phyloP scores from a whole-genome alignment of 1,140 invertebrate species.

The Papilio xuthus region DNA sequence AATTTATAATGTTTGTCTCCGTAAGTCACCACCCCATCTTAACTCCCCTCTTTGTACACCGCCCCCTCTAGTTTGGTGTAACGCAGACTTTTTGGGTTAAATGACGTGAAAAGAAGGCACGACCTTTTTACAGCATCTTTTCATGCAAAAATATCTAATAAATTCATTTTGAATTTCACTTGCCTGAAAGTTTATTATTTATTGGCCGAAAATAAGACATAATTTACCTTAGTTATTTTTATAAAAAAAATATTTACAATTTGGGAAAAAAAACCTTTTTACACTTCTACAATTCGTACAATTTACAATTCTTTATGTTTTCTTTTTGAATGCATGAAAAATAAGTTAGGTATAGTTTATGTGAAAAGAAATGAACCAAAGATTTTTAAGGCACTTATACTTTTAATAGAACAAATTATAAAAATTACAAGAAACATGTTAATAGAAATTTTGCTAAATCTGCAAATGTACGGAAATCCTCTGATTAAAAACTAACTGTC shows the following conservation, averaged over 20 bases:
- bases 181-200: background rate
- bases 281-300: too few species aligned
- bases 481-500: too few species aligned
- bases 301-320: too few species aligned
- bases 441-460: too few species aligned
- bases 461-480: too few species aligned
- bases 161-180: slow-evolving; percentile 10
- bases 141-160: slow-evolving; percentile 17
- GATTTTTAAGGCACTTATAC: too few species aligned
- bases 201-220: background rate
- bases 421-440: too few species aligned
- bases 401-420: too few species aligned
- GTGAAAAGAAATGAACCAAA: too few species aligned
- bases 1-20: slow-evolving; percentile 29
- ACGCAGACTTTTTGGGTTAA: slow-evolving; percentile 34
- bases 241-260: background rate
- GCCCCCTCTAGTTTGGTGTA: background rate
- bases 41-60: slow-evolving; percentile 2
- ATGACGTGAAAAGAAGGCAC: slow-evolving; percentile 18
- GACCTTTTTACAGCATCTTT: slow-evolving; percentile 20
- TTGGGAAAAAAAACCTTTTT: too few species aligned
- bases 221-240: background rate
- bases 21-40: background rate
- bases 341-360: too few species aligned
- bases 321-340: too few species aligned